These are phyloP conservation scores for Acanthococcus lagerstroemiae DNA, from an alignment of 2,888 invertebrate genomes.

Conservation along the genomic window DNA sequence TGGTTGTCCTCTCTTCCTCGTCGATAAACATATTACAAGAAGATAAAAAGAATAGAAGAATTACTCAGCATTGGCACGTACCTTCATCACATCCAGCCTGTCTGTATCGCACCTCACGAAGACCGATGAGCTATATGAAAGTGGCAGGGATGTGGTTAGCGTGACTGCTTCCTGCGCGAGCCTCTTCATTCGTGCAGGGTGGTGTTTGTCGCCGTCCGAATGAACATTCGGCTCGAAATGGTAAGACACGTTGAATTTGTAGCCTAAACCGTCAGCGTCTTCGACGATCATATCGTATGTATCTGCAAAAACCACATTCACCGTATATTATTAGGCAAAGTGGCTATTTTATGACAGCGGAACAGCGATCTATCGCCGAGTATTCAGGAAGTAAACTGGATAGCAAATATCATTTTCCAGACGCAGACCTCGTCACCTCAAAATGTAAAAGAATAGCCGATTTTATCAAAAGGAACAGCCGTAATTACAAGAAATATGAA, in stretches of 20 bases:
- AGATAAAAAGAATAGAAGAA: neutral
- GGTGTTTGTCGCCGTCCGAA: slow-evolving; percentile 73
- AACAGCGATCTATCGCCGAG: too few species aligned
- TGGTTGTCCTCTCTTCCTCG: too few species aligned
- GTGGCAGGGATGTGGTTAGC: slow-evolving; percentile 78
- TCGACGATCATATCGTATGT: slow-evolving; percentile 87
- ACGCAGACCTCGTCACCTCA: too few species aligned
- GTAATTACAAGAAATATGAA: too few species aligned
- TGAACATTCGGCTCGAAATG: slow-evolving; percentile 81
- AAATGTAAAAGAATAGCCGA: too few species aligned
- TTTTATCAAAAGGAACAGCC: too few species aligned
- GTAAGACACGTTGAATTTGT: slow-evolving; percentile 76
- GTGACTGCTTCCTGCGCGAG: slow-evolving; percentile 92
- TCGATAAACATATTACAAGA: too few species aligned
- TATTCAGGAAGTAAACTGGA: too few species aligned
- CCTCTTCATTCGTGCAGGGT: slow-evolving; percentile 77
- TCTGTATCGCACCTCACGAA: slow-evolving; percentile 93
- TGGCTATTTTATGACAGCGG: too few species aligned
- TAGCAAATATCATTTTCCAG: too few species aligned
- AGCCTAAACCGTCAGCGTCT: slow-evolving; percentile 57
- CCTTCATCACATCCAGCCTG: slow-evolving; percentile 91
- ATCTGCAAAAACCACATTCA: too few species aligned
- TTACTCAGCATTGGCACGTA: slow-evolving; percentile 39
- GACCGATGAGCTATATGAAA: slow-evolving; percentile 86
- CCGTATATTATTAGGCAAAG: too few species aligned